Percentiles rank a stretch among this genome's conserved stretches.
Evolutionary conservation across 2,113 vertebrate genomes (phyloP).

Genomic region (Leptosomus discolor): DNA sequence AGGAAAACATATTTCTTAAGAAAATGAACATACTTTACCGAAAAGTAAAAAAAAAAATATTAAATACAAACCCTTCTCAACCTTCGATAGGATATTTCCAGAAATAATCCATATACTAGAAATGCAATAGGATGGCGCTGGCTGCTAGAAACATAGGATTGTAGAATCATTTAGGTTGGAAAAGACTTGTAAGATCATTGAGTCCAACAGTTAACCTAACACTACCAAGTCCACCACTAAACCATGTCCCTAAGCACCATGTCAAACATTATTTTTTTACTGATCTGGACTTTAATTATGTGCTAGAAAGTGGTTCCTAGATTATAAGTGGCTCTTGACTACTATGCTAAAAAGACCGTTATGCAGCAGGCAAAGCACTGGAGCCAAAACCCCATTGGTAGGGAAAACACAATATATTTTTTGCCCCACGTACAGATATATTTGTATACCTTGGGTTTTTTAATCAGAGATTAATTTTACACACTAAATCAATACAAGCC

Average conservation of each 20-base stretch:
- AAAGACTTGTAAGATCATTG: background rate
- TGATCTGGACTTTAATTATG: background rate
- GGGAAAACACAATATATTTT: background rate
- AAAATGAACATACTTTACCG: background rate
- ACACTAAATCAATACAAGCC: background rate
- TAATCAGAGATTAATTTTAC: background rate
- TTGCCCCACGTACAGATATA: background rate
- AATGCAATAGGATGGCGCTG: background rate
- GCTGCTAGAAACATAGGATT: background rate
- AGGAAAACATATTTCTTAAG: background rate
- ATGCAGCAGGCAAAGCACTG: background rate
- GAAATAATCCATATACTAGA: background rate
- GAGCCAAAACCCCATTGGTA: background rate
- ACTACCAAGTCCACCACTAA: background rate
- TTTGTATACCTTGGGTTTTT: background rate
- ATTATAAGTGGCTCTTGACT: background rate
- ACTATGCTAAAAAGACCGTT: background rate
- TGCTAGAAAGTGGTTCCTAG: background rate
- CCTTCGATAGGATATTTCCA: background rate
- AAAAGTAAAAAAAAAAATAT: background rate
- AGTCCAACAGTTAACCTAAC: background rate
- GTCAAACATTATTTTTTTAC: background rate
- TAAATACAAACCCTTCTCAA: background rate
- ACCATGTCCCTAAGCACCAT: rapidly evolving
- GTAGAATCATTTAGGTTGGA: background rate